phyloP scores from a whole-genome alignment of 1,140 invertebrate species.

The Asbolus verrucosus region DNA sequence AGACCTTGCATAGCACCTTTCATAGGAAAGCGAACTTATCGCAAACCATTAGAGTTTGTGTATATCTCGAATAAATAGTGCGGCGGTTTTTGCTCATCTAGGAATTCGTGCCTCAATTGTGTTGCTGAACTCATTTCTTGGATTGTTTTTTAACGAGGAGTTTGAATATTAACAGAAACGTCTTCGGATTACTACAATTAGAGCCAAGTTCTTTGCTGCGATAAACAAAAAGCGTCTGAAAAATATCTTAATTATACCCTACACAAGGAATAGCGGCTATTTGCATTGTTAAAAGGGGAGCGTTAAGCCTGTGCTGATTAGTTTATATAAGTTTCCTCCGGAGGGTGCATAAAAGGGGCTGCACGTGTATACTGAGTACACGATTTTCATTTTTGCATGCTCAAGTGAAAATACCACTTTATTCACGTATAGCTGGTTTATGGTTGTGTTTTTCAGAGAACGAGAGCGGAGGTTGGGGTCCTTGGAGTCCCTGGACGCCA shows the following conservation, averaged over 20 bases:
- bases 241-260: conserved; percentile 20
- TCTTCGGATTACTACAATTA: not conserved
- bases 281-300: conserved; percentile 29
- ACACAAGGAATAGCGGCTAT: conserved; percentile 5
- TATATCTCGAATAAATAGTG: too few species aligned
- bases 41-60: not conserved
- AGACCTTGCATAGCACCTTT: conserved; percentile 18
- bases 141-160: not conserved
- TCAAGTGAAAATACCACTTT: conserved; percentile 9
- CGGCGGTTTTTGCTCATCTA: too few species aligned
- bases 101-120: too few species aligned
- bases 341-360: conserved; percentile 23
- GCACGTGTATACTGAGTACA: too few species aligned
- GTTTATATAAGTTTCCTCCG: conserved; percentile 30
- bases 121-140: not conserved
- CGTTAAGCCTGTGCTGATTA: conserved; percentile 22
- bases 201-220: not conserved
- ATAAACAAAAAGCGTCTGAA: conserved; percentile 10
- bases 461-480: conserved; percentile 84
- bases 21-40: not conserved
- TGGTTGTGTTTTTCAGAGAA: conserved; percentile 70
- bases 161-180: not conserved
- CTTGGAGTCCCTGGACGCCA: conserved; percentile 85
- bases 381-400: conserved; percentile 18
- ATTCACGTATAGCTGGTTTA: conserved; percentile 27